phyloP scores from a whole-genome alignment of 2,113 vertebrate species.

The Prunella fulvescens region DNA sequence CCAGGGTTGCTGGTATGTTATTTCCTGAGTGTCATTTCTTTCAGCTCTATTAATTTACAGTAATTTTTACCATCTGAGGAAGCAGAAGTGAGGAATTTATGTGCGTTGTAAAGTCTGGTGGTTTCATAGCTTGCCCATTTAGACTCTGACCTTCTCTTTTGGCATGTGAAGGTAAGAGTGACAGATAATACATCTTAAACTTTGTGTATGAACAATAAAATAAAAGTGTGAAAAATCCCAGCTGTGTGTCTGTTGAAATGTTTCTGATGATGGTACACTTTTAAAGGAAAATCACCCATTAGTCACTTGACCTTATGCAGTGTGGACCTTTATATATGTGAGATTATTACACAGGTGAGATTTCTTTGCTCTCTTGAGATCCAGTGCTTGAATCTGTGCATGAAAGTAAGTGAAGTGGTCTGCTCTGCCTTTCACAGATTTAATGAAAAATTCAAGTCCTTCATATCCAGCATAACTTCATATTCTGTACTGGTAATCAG shows the following conservation, averaged over 20 bases:
- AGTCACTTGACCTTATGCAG: not conserved
- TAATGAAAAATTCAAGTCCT: not conserved
- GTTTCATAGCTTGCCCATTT: not conserved
- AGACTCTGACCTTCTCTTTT: not conserved
- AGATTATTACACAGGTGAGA: not conserved
- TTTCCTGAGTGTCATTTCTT: not conserved
- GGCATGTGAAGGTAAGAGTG: not conserved
- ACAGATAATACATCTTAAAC: not conserved
- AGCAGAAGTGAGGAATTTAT: not conserved
- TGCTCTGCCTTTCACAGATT: not conserved
- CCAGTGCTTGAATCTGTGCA: not conserved
- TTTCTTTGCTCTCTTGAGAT: not conserved
- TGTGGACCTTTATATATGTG: not conserved
- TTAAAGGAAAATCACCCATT: not conserved
- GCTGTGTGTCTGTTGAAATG: not conserved
- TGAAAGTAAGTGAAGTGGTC: not conserved
- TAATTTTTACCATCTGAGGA: not conserved
- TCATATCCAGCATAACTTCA: not conserved
- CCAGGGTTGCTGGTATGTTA: not conserved
- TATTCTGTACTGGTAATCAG: not conserved
- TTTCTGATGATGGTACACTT: not conserved
- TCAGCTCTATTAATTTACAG: not conserved
- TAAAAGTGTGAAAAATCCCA: not conserved
- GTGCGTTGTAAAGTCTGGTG: not conserved
- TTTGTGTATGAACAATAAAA: not conserved